Evolutionary conservation across 2,888 invertebrate species (phyloP), one percentile per base, ranked within the genome.

Genomic region (Notodonta dromedarius): DNA sequence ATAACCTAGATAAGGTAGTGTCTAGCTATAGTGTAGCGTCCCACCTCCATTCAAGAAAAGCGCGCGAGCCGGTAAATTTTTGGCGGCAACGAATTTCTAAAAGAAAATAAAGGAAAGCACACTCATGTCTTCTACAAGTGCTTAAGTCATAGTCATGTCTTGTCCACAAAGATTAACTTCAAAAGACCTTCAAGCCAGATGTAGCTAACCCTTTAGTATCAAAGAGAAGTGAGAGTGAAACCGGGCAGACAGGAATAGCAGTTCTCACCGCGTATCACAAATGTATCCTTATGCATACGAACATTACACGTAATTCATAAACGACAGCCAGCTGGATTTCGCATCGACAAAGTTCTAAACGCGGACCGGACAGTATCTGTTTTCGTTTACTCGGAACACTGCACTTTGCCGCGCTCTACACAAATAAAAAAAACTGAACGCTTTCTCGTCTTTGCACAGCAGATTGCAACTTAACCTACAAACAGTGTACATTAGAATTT

Each of bases 341-440:
- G 79, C 81, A 77, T 73, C 75, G 67, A 76, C 71, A 69, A 60
- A 66, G 66, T 68, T 63, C 74, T 75, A 71, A 73, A 64, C 70
- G 61, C 63, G 46, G 63, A 66, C 67, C 68, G 69, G 73, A 65
- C 77, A 73, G 76, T 80, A 76, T 83, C 84, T 86, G 87, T 85
- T 87, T 85, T 82, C 80, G 82, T 84, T 79, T 88, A 89, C 87
- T 86, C 80, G 83, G 88, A 87, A 88, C 85, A 80, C 78, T 88
- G 89, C 90, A 88, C 89, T 87, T 82, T 80, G 77, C 79, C 71
- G 72, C 71, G 72, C 75, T 79, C 80, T 82, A 89, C 82, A 83
- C 83, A 89, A 89, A 89, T 87, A 89, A 90, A 90, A 88, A 84
- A 88, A 81, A 85, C 81, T 82, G 80, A 85, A 87, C 88, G 89